These are phyloP conservation scores for Scophthalmus maximus DNA, from an alignment of 2,113 vertebrate genomes.

Conservation along the genomic window DNA sequence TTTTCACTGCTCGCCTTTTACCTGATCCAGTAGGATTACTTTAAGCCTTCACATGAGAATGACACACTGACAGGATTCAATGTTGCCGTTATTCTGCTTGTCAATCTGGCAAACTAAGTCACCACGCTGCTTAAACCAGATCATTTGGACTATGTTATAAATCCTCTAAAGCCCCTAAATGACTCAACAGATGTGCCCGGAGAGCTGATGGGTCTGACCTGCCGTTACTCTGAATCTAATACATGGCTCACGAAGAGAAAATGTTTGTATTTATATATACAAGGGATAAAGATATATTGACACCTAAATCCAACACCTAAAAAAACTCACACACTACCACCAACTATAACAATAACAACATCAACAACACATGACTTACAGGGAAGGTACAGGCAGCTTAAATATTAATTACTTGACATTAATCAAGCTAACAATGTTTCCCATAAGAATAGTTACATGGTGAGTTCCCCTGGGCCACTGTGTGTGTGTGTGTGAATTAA, in stretches of 20 bases:
- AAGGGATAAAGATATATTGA: background rate
- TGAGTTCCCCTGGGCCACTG: background rate
- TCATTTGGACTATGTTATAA: constrained; percentile 36
- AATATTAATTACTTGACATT: constrained; percentile 19
- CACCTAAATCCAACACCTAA: background rate
- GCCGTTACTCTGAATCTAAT: background rate
- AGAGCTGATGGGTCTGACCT: background rate
- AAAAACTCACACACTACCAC: background rate
- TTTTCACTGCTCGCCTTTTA: constrained; percentile 19
- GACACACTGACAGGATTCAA: constrained; percentile 2
- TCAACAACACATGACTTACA: background rate
- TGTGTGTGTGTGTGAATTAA: background rate
- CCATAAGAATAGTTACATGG: background rate
- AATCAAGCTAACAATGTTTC: constrained; percentile 7
- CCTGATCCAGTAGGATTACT: constrained; percentile 48
- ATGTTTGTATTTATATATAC: background rate
- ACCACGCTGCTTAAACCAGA: constrained; percentile 24
- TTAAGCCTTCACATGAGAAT: constrained; percentile 26
- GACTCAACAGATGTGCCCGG: constrained; percentile 15
- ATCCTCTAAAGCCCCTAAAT: constrained; percentile 19
- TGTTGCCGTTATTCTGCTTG: constrained; percentile 21
- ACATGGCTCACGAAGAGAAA: background rate
- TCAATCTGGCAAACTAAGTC: constrained; percentile 33
- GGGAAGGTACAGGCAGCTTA: background rate
- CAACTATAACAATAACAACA: background rate